These are phyloP conservation scores for Leptestheria dahalacensis DNA, from an alignment of 1,140 invertebrate genomes.

Conservation along the genomic window DNA sequence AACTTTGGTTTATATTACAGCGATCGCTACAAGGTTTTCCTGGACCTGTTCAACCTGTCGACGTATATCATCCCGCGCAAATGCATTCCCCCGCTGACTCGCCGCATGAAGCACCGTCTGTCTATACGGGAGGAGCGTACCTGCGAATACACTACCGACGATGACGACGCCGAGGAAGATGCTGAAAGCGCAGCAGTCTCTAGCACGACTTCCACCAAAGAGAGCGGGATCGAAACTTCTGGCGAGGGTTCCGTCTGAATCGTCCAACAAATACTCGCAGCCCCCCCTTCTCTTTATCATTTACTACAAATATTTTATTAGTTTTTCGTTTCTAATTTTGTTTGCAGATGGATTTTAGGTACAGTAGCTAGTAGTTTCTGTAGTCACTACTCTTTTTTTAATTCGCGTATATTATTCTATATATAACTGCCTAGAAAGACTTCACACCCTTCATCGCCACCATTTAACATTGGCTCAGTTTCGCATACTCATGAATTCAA, in stretches of 20 bases:
- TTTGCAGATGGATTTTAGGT: no score
- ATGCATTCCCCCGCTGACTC: slow-evolving; percentile 74
- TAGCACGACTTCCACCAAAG: neutral
- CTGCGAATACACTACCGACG: neutral
- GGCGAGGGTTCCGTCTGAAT: slow-evolving; percentile 4
- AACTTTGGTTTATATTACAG: slow-evolving; percentile 38
- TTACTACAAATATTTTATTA: no score
- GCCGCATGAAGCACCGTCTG: slow-evolving; percentile 44
- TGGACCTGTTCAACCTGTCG: slow-evolving; percentile 94
- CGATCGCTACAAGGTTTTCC: slow-evolving; percentile 95
- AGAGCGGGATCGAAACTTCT: slow-evolving; percentile 6
- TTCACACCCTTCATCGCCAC: no score
- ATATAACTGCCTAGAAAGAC: no score
- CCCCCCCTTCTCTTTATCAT: no score
- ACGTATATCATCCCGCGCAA: slow-evolving; percentile 84
- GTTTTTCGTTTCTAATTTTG: no score
- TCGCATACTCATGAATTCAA: no score
- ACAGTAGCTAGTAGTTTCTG: no score
- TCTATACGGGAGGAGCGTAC: slow-evolving; percentile 24
- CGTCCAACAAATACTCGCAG: no score
- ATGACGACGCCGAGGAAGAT: neutral
- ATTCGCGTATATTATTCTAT: no score
- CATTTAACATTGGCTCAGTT: no score
- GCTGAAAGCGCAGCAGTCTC: neutral
- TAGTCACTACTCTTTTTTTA: no score